phyloP scores from a whole-genome alignment of 2,113 vertebrate genomes.

The Corvus hawaiiensis region DNA sequence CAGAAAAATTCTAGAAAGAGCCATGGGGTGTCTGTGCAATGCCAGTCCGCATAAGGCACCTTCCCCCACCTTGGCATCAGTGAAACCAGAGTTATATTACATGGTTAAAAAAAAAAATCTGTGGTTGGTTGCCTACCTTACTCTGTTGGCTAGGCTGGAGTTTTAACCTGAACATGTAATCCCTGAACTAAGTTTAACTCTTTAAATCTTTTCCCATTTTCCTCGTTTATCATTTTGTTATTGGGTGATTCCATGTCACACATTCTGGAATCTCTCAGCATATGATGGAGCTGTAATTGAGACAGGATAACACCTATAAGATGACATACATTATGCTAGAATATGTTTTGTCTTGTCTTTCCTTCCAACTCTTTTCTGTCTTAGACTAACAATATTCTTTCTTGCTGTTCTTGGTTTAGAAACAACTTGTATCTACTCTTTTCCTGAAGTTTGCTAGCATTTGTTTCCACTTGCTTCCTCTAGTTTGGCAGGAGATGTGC shows the following conservation, averaged over 20 bases:
- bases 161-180: not conserved
- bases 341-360: not conserved
- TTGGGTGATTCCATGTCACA: not conserved
- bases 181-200: not conserved
- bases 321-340: not conserved
- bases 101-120: not conserved
- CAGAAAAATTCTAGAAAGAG: not conserved
- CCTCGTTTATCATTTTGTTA: not conserved
- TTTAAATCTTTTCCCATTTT: not conserved
- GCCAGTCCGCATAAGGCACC: not conserved
- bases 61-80: not conserved
- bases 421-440: not conserved
- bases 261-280: not conserved
- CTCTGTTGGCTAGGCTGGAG: not conserved
- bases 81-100: not conserved
- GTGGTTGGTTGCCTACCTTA: not conserved
- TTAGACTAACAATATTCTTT: not conserved
- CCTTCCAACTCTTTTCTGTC: not conserved
- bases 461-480: not conserved
- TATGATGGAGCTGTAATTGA: not conserved
- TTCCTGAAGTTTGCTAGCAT: not conserved
- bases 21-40: accelerated
- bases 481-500: not conserved
- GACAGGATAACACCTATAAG: not conserved
- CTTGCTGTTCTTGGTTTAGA: not conserved